phyloP scores from a whole-genome alignment of 1,140 invertebrate species.

The Psix sp. region DNA sequence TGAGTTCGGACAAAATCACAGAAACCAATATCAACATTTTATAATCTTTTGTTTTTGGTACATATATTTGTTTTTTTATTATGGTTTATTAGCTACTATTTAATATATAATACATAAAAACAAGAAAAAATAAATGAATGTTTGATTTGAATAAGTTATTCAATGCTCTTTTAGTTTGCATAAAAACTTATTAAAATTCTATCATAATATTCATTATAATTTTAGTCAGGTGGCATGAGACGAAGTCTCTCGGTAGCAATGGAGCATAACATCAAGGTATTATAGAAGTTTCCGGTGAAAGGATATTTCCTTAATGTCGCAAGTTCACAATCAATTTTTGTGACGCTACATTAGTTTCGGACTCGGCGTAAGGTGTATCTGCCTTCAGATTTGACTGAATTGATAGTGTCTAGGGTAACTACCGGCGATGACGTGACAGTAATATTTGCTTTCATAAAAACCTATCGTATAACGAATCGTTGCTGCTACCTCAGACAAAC shows the following conservation, averaged over 20 bases:
- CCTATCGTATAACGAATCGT: slow-evolving; percentile 11
- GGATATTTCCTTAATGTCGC: slow-evolving; percentile 61
- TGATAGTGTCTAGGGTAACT: slow-evolving; percentile 23
- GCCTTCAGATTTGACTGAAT: slow-evolving; percentile 41
- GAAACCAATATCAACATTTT: too few species aligned
- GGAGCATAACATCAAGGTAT: slow-evolving; percentile 65
- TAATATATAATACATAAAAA: too few species aligned
- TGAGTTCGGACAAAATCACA: too few species aligned
- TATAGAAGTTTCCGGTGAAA: slow-evolving; percentile 66
- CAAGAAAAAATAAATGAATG: too few species aligned
- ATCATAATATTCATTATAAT: slow-evolving; percentile 26
- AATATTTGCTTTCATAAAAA: slow-evolving; percentile 28
- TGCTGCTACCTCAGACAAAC: background rate
- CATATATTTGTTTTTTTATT: too few species aligned
- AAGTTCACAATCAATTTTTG: slow-evolving; percentile 63
- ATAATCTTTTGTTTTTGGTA: too few species aligned
- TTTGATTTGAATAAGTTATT: too few species aligned
- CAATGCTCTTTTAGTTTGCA: background rate
- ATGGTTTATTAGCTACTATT: too few species aligned
- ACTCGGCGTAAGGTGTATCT: slow-evolving; percentile 40
- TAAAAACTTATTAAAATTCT: slow-evolving; percentile 11
- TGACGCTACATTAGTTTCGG: slow-evolving; percentile 54
- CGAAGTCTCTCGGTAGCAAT: slow-evolving; percentile 44
- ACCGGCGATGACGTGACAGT: slow-evolving; percentile 39
- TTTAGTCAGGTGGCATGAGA: slow-evolving; percentile 9